These are phyloP conservation scores for Caenorhabditis sp. DNA, from an alignment of 2,888 invertebrate genomes.

Conservation along the genomic window DNA sequence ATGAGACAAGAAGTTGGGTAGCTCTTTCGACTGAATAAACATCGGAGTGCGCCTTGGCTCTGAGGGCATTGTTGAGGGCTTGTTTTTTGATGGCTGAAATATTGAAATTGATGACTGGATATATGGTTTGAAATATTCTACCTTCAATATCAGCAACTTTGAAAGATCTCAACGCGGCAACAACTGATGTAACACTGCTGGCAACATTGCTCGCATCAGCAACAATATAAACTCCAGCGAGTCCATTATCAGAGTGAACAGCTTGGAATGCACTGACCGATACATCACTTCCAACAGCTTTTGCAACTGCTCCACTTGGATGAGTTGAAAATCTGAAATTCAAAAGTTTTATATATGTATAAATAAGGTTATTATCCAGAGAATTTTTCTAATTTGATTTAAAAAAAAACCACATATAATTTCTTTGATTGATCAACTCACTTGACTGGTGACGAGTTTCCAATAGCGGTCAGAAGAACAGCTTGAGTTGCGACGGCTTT, in stretches of 20 bases:
- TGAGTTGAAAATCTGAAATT: conserved; percentile 33
- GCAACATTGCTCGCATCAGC: conserved; percentile 48
- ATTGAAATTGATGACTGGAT: neutral
- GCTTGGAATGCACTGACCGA: conserved; percentile 46
- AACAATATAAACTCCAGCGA: conserved; percentile 64
- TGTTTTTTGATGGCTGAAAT: conserved; percentile 43
- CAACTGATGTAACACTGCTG: conserved; percentile 47
- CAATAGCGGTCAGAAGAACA: conserved; percentile 49
- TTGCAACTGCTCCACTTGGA: conserved; percentile 31
- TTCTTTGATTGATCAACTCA: no score
- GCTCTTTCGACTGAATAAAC: conserved; percentile 40
- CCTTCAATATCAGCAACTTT: conserved; percentile 45
- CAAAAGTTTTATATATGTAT: no score
- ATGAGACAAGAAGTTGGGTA: conserved; percentile 34
- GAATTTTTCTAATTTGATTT: no score
- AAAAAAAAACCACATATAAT: no score
- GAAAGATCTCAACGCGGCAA: conserved; percentile 53
- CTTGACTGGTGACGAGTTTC: conserved; percentile 40
- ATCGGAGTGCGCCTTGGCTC: conserved; percentile 39
- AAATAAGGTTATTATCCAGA: no score
- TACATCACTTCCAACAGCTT: conserved; percentile 26
- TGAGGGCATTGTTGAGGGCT: conserved; percentile 41
- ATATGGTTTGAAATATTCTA: no score
- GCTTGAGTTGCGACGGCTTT: conserved; percentile 48
- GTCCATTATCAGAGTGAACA: conserved; percentile 51